Conservation (phyloP, 1,140 invertebrate species). For the Glossosoma conforme region DNA sequence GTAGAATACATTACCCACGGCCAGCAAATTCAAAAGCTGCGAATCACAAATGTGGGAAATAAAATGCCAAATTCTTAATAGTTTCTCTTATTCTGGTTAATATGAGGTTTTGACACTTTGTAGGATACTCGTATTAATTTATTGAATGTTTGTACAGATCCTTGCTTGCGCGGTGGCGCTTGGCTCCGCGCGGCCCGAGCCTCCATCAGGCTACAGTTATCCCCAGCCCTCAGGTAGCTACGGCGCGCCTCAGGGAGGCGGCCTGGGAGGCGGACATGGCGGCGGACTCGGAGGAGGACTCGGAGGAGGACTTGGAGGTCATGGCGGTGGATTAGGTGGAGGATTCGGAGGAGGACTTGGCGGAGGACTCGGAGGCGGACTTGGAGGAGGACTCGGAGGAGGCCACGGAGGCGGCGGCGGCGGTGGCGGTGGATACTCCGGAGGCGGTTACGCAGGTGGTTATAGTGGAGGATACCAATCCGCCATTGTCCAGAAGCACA, state of each 20-base stretch:
- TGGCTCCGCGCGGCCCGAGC: conserved; percentile 41
- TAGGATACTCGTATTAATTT: neutral
- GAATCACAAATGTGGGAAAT: too few relatives aligned
- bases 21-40: too few relatives aligned
- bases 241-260: conserved; percentile 44
- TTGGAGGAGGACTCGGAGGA: conserved; percentile 31
- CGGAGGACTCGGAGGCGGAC: conserved; percentile 9
- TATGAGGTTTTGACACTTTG: too few relatives aligned
- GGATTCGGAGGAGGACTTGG: conserved; percentile 38
- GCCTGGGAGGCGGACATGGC: conserved; percentile 32
- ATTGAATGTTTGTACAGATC: conserved; percentile 28
- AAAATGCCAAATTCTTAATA: too few relatives aligned
- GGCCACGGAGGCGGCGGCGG: conserved; percentile 32
- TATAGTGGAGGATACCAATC: conserved; percentile 68
- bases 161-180: conserved; percentile 34
- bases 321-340: conserved; percentile 27
- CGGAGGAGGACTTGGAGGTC: conserved; percentile 14
- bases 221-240: conserved; percentile 46
- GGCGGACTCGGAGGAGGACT: conserved; percentile 34
- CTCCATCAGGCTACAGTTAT: conserved; percentile 37
- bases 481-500: conserved; percentile 77
- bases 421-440: conserved; percentile 19
- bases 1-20: too few relatives aligned
- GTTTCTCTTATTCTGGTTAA: too few relatives aligned
- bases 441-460: conserved; percentile 45